Base-by-base conservation (phyloP, 2,797 vertebrate species). In the Eupleurogrammus muticus region DNA sequence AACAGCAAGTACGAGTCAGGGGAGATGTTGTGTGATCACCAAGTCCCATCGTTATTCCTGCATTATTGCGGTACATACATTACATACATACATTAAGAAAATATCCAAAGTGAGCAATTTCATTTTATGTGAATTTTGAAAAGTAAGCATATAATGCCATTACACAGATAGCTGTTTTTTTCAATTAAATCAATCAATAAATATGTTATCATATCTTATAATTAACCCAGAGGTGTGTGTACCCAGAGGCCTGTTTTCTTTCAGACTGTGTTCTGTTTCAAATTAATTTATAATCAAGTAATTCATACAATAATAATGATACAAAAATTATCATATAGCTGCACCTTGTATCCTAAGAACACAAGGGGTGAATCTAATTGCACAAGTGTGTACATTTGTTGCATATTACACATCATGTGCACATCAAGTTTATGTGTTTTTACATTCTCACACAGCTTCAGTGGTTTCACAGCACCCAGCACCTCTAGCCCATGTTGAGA, bases 1-100 rank as follows among this genome's bases (percentile, higher is more conserved):
- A 70, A 65, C 70, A 64, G 50, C 34, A 66, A 0, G 51, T 53
- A 54, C 23, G 20, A 77, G 38, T 59, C 36, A 21, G 42, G 13
- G 49, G 16, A 63, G 42, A 55, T 49, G 16, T 9, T n/a, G 48
- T 20, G 13, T 40, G 68, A 5, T 32, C 32, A 24, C 32, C 20
- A 21, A 9, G 16, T 56, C 50, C n/a, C 35, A 58, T 48, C 9
- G 40, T 50, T 8, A 38, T 38, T 17, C 5, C 40, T 42, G 28
- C 20, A 35, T 35, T 9, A 34, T 36, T 28, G n/a, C n/a, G n/a
- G n/a, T n/a, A n/a, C n/a, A n/a, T n/a, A n/a, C n/a, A 28, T 28
- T 3, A 28, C 62, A 70, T 28, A 61, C 9, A 0, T n/a, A 35
- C 19, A 59, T 2, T 48, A 28, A 5, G 4, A 51, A 16, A 24